phyloP scores from a whole-genome alignment of 2,797 vertebrate species.

The Zenarchopterus dispar region DNA sequence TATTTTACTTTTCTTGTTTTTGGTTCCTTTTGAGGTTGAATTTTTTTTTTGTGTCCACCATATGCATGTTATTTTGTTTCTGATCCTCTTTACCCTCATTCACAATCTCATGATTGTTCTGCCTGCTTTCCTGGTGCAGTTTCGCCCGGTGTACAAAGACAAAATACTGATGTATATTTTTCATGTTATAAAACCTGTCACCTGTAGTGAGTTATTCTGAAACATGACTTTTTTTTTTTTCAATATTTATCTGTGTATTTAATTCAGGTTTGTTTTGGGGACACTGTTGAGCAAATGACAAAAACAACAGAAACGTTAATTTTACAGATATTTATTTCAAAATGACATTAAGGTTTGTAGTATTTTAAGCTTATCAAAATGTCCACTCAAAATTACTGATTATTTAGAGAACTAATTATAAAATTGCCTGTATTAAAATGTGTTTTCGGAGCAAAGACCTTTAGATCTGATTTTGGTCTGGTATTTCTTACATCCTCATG shows the following conservation, averaged over 20 bases:
- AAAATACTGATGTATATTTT: conserved; percentile 99
- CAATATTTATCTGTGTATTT: conserved; percentile 83
- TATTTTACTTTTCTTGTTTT: conserved; percentile 63
- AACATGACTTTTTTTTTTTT: conserved; percentile 86
- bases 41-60: conserved; percentile 66
- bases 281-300: not conserved
- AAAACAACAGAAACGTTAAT: not conserved
- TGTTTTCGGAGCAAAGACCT: not conserved
- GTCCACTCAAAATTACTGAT: not conserved
- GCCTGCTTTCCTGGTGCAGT: conserved; percentile 81
- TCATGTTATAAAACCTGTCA: conserved; percentile 98
- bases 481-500: too few species aligned
- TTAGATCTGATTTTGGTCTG: not conserved
- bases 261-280: conserved; percentile 28
- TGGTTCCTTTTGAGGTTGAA: not conserved
- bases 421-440: not conserved
- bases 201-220: conserved; percentile 99
- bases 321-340: not conserved
- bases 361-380: not conserved
- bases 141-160: conserved; percentile 97
- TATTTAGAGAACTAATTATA: not conserved
- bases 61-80: conserved; percentile 63
- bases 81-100: conserved; percentile 38
- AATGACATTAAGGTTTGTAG: not conserved
- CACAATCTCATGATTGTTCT: conserved; percentile 77